Percentiles rank a stretch among this genome's conserved stretches.
These are phyloP conservation scores for Spea hammondii DNA, from an alignment of 2,797 vertebrate species.

Conservation along the genomic window DNA sequence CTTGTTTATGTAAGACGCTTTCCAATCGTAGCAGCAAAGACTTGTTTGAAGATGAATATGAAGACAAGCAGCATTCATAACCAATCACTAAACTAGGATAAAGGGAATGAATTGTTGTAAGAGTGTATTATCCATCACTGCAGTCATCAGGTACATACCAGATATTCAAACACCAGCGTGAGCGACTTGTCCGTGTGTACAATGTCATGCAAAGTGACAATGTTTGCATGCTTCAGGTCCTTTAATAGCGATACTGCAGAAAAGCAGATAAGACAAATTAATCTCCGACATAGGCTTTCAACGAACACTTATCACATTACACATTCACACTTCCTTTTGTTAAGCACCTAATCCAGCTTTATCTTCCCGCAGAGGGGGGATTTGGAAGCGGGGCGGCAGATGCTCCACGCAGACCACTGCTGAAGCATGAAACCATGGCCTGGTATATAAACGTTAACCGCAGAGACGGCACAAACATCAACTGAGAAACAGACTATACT, in stretches of 20 bases:
- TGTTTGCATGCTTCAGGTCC: slow-evolving; percentile 98
- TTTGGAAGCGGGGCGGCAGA: not conserved
- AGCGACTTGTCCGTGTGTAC: slow-evolving; percentile 98
- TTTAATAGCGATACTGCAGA: slow-evolving; percentile 91
- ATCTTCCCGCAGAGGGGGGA: not conserved
- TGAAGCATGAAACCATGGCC: too few relatives aligned
- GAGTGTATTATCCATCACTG: too few relatives aligned
- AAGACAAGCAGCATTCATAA: too few relatives aligned
- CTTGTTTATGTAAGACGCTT: too few relatives aligned
- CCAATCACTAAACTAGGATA: too few relatives aligned
- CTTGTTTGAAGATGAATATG: too few relatives aligned
- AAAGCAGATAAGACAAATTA: slow-evolving; percentile 54
- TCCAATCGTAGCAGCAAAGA: too few relatives aligned
- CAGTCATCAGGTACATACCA: slow-evolving; percentile 74
- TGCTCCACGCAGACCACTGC: too few relatives aligned
- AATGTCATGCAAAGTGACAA: slow-evolving; percentile 97
- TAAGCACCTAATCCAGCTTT: slow-evolving; percentile 2
- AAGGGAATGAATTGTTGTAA: too few relatives aligned
- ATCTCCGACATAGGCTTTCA: not conserved
- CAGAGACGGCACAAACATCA: too few relatives aligned
- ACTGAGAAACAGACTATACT: too few relatives aligned
- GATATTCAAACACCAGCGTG: slow-evolving; percentile 96
- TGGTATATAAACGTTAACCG: too few relatives aligned
- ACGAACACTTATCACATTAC: not conserved
- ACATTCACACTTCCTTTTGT: not conserved